Evolutionary conservation across 2,888 invertebrate species (phyloP), one percentile per base, ranked within the genome.

Genomic region (Rotaria macrura): DNA sequence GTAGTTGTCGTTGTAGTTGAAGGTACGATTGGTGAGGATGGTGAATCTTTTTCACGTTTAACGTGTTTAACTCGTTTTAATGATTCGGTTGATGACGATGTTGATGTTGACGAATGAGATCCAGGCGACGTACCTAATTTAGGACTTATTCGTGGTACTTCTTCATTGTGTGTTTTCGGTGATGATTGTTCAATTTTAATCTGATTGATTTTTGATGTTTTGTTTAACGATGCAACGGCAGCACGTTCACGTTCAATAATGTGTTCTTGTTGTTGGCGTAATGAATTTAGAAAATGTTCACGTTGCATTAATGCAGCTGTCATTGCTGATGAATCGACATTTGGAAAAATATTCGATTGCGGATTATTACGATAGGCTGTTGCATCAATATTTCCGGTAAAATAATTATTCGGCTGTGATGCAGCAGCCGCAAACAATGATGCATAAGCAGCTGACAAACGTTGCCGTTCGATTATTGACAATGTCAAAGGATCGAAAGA

Each of bases 401-500:
- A 40, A 25, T 25, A 43, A 40, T 43, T 79, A 40, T 40, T 43
- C 43, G 79, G 14, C 10, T 23, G 43, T 14, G 79, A 12, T 0
- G 43, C 9, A 14, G 43, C 43, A 43, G 23, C 23, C 9, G 29
- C 23, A 79, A 79, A 79, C n/a, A 79, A 14, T 17, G 79, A 79
- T 79, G 79, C 79, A 43, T 79, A 79, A 14, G 79, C 79, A 79
- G 79, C 79, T n/a, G 79, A 79, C n/a, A 79, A 40, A 40, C 79
- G 79, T 79, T 79, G 79, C 43, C 79, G 43, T 79, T 79, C 79
- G 14, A 79, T 43, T 10, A 79, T 79, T n/a, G 79, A 79, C 43
- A 79, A 79, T n/a, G 43, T 79, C 20, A 79, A 79, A 9, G 79
- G 79, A n/a, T 79, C 79, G 10, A 79, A 43, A 43, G 43, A 43